Evolutionary conservation across 2,797 vertebrate species (phyloP).

Genomic region (Amniataba percoides): DNA sequence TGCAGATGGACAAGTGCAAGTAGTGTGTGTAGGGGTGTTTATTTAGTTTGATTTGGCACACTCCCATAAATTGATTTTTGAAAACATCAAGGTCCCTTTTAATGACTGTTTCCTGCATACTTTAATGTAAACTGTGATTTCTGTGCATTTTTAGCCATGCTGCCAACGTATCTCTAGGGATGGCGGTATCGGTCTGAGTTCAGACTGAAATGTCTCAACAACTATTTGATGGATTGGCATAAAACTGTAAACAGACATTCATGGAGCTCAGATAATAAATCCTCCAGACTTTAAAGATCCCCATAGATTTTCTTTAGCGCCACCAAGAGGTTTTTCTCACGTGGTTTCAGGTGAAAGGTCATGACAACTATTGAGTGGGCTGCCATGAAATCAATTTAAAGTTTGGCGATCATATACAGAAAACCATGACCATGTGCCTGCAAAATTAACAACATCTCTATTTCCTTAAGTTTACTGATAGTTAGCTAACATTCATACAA

Average conservation of each 20-base stretch:
- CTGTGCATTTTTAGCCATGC: slow-evolving; percentile 14
- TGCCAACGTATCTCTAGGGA: background rate
- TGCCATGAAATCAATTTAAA: background rate
- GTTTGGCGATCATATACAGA: background rate
- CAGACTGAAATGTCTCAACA: background rate
- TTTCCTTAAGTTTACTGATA: too few relatives aligned
- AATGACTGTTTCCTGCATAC: slow-evolving; percentile 21
- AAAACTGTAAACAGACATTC: background rate
- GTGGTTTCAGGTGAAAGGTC: background rate
- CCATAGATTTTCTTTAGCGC: background rate
- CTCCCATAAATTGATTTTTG: slow-evolving; percentile 24
- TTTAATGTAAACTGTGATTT: slow-evolving; percentile 33
- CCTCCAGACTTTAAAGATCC: background rate
- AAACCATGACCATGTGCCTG: background rate
- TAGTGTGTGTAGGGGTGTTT: slow-evolving; percentile 2
- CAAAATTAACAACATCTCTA: background rate
- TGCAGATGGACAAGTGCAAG: slow-evolving; percentile 18
- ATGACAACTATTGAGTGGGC: background rate
- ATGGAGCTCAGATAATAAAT: background rate
- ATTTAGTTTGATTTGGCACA: slow-evolving; percentile 33
- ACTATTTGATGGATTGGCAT: background rate
- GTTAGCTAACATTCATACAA: background rate
- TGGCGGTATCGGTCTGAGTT: background rate
- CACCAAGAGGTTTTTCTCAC: background rate
- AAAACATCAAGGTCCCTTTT: slow-evolving; percentile 29